Conservation (phyloP, 2,797 vertebrate genomes). For the Synaphobranchus kaupii region DNA sequence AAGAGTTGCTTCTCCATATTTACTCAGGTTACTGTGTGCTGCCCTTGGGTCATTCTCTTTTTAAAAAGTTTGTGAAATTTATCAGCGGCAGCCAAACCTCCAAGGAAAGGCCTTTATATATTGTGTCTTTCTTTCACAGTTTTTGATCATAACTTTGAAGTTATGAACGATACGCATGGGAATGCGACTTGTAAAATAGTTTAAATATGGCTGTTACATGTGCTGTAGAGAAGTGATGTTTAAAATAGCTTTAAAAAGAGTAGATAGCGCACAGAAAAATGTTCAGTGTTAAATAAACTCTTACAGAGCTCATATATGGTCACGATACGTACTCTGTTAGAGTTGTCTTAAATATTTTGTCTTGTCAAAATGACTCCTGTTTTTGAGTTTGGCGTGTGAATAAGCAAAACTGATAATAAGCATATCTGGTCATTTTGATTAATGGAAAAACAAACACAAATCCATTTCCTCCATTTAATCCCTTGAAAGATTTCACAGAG, state of each 20-base stretch:
- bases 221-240: neutral
- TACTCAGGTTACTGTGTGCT: neutral
- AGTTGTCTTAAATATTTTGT: conserved; percentile 33
- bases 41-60: neutral
- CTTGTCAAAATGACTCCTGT: conserved; percentile 35
- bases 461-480: conserved; percentile 20
- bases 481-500: conserved; percentile 24
- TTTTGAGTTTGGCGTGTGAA: conserved; percentile 39
- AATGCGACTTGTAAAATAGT: neutral
- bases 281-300: no score
- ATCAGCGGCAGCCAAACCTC: neutral
- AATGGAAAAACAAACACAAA: conserved; percentile 36
- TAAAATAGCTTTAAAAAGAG: neutral
- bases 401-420: conserved; percentile 40
- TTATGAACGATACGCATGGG: neutral
- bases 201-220: neutral
- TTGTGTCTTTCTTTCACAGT: neutral
- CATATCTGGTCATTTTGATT: conserved; percentile 36
- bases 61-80: neutral
- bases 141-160: neutral
- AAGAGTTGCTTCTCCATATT: neutral
- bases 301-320: no score
- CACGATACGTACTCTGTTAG: no score
- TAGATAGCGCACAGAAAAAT: neutral
- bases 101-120: neutral